Evolutionary conservation across 2,113 vertebrate species (phyloP), one percentile per base, ranked within the genome.

Genomic region (Notarius lentiginosus): DNA sequence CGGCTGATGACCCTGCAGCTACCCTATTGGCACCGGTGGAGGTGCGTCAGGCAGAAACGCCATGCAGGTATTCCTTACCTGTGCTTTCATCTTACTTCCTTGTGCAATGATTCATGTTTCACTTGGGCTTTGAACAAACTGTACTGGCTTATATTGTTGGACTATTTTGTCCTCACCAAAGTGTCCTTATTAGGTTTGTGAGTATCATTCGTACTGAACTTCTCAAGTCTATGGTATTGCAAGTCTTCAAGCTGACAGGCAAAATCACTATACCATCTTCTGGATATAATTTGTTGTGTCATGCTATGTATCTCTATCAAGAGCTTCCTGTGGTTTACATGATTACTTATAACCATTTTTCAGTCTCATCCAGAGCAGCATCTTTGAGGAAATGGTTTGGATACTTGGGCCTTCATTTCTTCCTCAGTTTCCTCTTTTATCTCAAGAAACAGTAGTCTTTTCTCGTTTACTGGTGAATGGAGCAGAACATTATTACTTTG

Each of bases 391-490:
- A 61, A 81, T 61, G 55, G 27, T 41, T 79, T 55, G n/a, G 51
- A 60, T 60, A 81, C 18, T 61, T 60, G 30, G 55, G 53, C n/a
- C 15, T 80, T 61, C 56, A 41, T 61, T 81, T 81, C 27, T 60
- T 61, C 9, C 20, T 41, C 18, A 30, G 77, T 60, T 60, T 82
- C 56, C 22, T 34, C 17, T 34, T 60, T 80, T 27, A 22, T 80
- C 30, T 81, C 58, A 49, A 63, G 58, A 49, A 61, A 51, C 7
- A 65, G 60, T n/a, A 65, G 61, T 63, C 12, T 49, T 49, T 82
- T 82, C 41, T 49, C 7, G 14, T 51, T 82, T 80, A 60, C 60
- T 63, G 80, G 60, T 24, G 65, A 82, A 82, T 82, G 60, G 41
- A 24, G 60, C 22, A 82, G 34, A 82, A 82, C 60, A 2, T 82